phyloP scores from a whole-genome alignment of 2,113 vertebrate genomes.

The Dipodomys ordii region DNA sequence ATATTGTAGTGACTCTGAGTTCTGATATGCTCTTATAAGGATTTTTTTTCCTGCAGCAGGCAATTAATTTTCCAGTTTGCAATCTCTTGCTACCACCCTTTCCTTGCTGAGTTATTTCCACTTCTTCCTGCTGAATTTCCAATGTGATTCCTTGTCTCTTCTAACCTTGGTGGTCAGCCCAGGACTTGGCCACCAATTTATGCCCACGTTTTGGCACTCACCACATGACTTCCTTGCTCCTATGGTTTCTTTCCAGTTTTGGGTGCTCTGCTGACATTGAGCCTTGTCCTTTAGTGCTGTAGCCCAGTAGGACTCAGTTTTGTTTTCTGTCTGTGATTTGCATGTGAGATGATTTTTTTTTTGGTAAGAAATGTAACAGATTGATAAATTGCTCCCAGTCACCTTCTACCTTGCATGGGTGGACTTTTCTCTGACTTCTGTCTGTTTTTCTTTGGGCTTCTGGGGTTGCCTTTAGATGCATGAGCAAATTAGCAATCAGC shows the following conservation, averaged over 20 bases:
- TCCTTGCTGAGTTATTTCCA: background rate
- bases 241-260: background rate
- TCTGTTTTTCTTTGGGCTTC: background rate
- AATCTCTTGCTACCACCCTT: background rate
- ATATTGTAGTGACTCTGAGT: too few relatives aligned
- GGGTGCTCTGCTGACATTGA: background rate
- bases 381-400: background rate
- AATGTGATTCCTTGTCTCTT: background rate
- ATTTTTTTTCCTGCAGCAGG: background rate
- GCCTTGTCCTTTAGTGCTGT: background rate
- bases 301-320: background rate
- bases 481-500: background rate
- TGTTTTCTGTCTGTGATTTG: background rate
- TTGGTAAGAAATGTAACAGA: background rate
- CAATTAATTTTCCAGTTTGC: background rate
- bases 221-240: background rate
- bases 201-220: background rate
- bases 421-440: background rate
- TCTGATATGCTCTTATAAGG: background rate
- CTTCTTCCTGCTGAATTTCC: background rate
- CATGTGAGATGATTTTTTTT: background rate
- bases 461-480: background rate
- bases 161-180: background rate
- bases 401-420: background rate
- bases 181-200: background rate